Base-by-base conservation (phyloP, 1,140 invertebrate genomes). In the Calephelis virginiensis region DNA sequence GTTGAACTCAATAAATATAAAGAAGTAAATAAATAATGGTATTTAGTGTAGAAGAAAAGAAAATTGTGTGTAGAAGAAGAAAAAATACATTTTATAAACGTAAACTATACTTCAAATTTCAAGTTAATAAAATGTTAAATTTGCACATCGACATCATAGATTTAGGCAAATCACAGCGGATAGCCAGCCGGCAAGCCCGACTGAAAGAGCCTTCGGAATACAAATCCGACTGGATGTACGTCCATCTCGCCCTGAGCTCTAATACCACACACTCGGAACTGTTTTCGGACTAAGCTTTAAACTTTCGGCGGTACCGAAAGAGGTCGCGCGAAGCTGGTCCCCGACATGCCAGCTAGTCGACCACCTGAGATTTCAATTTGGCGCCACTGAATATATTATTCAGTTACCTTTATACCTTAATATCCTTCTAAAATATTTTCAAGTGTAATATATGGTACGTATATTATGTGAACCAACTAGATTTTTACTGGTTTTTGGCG, bases 311-410 rank as follows among this genome's bases (percentile, higher is more conserved):
- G 43, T 43, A 53, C 43, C 50, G 40, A 43, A 7, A 50, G 38
- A 53, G 63, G 50, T 59, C 63, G 43, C 14, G 40, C 4, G 3
- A 40, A 28, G 17, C 49, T 56, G 63, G 63, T n/a, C 45, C 8
- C 43, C 63, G 40, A 64, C 38, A 56, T 64, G 63, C 63, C 50
- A 53, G 38, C 13, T 43, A 56, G 63, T 50, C 63, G 63, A 56
- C 63, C 49, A 64, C 63, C 63, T 64, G 63, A 64, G 63, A 64
- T 64, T 64, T 64, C 63, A 64, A 64, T 64, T 64, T 64, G 50
- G 49, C 37, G 63, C 50, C 63, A 53, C 63, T 49, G 49, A 64
- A 64, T 64, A 64, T 48, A 64, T 64, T 56, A 64, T 64, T 64
- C 48, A 64, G 63, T 56, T 50, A 53, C 40, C 63, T 64, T 50